Conservation (phyloP, 2,797 vertebrate genomes). For the Channa striata region DNA sequence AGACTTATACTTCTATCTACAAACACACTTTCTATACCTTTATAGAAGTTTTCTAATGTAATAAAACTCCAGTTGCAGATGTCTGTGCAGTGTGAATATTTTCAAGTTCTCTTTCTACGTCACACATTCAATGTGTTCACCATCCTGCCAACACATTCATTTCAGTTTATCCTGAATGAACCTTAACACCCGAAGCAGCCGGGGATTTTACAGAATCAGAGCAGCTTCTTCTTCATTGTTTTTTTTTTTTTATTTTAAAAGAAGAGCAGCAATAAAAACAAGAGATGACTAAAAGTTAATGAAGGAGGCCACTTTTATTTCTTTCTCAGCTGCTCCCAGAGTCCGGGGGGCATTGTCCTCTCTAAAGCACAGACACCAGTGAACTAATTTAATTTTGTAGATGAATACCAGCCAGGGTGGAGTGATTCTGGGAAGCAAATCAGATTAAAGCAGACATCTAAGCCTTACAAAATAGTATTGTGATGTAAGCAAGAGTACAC, state of each 20-base stretch:
- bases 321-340: conserved; percentile 54
- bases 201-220: conserved; percentile 8
- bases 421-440: conserved; percentile 54
- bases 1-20: too few relatives aligned
- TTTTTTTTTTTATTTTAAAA: neutral
- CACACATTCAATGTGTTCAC: neutral
- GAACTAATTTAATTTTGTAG: conserved; percentile 63
- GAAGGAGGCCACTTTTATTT: conserved; percentile 52
- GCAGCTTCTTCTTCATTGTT: neutral
- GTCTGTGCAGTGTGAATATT: neutral
- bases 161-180: neutral
- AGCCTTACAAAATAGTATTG: conserved; percentile 19
- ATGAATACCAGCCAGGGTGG: conserved; percentile 51
- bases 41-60: too few relatives aligned
- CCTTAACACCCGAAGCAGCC: neutral
- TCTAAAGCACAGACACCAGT: conserved; percentile 52
- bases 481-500: conserved; percentile 13
- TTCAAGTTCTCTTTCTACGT: neutral
- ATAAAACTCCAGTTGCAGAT: too few relatives aligned
- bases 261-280: conserved; percentile 23
- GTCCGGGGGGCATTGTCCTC: conserved; percentile 57
- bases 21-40: too few relatives aligned
- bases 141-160: neutral
- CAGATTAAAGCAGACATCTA: conserved; percentile 51
- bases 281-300: conserved; percentile 40